These are phyloP conservation scores for Penaeus vannamei DNA, from an alignment of 1,140 invertebrate species.

Conservation along the genomic window DNA sequence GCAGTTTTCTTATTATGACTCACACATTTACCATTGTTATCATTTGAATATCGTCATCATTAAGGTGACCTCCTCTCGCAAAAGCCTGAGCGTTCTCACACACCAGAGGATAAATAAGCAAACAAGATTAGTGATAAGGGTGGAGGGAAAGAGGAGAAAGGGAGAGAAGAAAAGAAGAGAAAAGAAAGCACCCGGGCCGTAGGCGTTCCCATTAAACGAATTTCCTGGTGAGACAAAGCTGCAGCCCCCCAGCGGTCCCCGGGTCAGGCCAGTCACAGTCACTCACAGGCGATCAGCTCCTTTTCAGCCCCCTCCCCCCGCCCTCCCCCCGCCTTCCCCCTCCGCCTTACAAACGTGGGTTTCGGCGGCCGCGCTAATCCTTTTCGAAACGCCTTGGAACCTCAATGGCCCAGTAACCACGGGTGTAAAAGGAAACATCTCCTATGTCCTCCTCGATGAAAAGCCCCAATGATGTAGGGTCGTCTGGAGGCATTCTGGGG, in stretches of 20 bases:
- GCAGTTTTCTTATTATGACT: too few relatives aligned
- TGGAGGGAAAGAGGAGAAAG: too few relatives aligned
- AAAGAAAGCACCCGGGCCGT: not conserved
- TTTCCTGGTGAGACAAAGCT: conserved; percentile 46
- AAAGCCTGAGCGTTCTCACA: too few relatives aligned
- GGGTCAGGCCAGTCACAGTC: conserved; percentile 13
- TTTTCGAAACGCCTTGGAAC: conserved; percentile 59
- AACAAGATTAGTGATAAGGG: too few relatives aligned
- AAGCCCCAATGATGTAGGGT: conserved; percentile 59
- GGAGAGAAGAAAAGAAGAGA: too few relatives aligned
- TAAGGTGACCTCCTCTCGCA: too few relatives aligned
- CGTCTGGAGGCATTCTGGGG: conserved; percentile 60
- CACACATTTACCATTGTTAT: too few relatives aligned
- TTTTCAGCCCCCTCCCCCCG: not conserved
- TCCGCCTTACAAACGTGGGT: conserved; percentile 6
- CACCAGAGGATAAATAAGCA: too few relatives aligned
- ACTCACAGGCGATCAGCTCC: conserved; percentile 54
- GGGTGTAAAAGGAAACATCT: conserved; percentile 65
- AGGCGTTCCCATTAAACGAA: conserved; percentile 1
- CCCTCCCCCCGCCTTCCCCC: conserved; percentile 5
- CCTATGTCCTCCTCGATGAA: conserved; percentile 57
- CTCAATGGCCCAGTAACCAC: conserved; percentile 63
- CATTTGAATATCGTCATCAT: too few relatives aligned
- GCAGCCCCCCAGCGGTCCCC: not conserved
- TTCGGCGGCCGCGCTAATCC: conserved; percentile 53